Evolutionary conservation across 2,797 vertebrate genomes (phyloP), one percentile per base, ranked within the genome.

Genomic region (Falco naumanni): DNA sequence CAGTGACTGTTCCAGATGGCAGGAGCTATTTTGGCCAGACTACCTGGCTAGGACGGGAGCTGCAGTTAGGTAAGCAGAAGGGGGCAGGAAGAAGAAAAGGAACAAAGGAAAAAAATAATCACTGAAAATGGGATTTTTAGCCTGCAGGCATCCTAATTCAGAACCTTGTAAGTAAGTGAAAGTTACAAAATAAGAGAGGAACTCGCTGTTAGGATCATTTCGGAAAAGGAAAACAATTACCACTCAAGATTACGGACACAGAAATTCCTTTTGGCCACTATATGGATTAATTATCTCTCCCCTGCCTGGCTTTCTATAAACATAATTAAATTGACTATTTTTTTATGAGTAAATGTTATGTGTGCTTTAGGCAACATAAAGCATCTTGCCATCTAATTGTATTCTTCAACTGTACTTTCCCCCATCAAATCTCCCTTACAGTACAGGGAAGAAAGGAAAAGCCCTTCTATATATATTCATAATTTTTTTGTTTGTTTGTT

Each of bases 11-110:
- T 95, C 94, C 95, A 96, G 96, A 96, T 96, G 96, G 96, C 96
- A 95, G 88, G 64, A 95, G 94, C 96, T 96, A 95, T 96, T 96
- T 94, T 96, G 94, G 96, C 96, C 95, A 94, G 92, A 88, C 91
- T 94, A 78, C 94, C 95, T 94, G 93, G 90, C 92, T 83, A 34
- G 95, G 74, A 90, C 5, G 1, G 75, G 92, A 94, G 92, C 78
- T 2, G 16, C 64, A 53, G 50, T 59, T n/a, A 75, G 59, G 87
- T 45, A 70, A 93, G 66, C 89, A 92, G 59, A 63, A 78, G 72
- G 69, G 81, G 75, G 59, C 84, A 93, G 92, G 92, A 89, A 84
- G 37, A 76, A 87, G 18, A 41, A 45, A 68, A 95, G 37, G 60
- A 96, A 85, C 92, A 93, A 91, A 95, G 81, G 51, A 37, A 13